A percentile compares a stretch with the other conserved stretches of the same genome.
Evolutionary conservation across 1,140 invertebrate genomes (phyloP).

Genomic region (Micrasema longulum): DNA sequence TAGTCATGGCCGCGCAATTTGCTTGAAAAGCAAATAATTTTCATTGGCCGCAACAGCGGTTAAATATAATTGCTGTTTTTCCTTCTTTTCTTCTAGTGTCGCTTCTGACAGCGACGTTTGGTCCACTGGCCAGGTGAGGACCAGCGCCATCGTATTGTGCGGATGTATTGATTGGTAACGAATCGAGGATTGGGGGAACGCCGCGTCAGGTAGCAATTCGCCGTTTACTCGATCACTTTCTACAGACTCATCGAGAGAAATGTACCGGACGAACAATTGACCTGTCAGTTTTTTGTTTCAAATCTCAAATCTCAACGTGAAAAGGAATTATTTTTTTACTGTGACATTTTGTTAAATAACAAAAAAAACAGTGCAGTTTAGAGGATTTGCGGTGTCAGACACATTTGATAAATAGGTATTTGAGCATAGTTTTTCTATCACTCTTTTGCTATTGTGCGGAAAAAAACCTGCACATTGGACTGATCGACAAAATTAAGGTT

Average conservation of each 20-base stretch:
- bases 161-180: conserved; percentile 16
- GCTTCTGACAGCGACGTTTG: conserved; percentile 20
- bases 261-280: neutral
- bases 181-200: conserved; percentile 18
- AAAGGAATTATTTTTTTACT: neutral
- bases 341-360: neutral
- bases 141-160: conserved; percentile 8
- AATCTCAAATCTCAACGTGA: too few relatives aligned
- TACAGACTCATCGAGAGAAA: neutral
- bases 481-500: too few relatives aligned
- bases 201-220: too few relatives aligned
- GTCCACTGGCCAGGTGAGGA: conserved; percentile 12
- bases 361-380: too few relatives aligned
- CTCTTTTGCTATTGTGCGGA: too few relatives aligned
- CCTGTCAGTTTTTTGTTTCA: conserved; percentile 2
- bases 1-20: conserved; percentile 52
- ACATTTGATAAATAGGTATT: too few relatives aligned
- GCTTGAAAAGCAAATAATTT: conserved; percentile 48
- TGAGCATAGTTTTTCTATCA: too few relatives aligned
- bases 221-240: neutral
- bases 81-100: conserved; percentile 45
- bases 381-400: too few relatives aligned
- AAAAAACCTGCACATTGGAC: too few relatives aligned
- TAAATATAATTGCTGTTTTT: conserved; percentile 50
- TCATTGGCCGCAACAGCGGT: conserved; percentile 43